phyloP scores from a whole-genome alignment of 2,797 vertebrate species.

The Erethizon dorsatum region DNA sequence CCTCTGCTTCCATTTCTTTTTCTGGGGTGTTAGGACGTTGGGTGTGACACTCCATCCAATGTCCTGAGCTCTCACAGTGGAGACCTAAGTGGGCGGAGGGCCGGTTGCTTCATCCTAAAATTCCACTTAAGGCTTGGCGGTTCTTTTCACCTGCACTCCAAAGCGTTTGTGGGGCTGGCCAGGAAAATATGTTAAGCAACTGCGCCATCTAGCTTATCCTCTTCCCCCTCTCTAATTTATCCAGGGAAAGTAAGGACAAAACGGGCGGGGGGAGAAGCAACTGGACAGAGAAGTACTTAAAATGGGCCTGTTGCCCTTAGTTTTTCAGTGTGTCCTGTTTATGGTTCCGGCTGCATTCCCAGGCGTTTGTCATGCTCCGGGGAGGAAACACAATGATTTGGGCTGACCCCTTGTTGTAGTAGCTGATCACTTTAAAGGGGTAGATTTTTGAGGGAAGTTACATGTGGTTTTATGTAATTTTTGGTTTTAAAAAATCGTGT shows the following conservation, averaged over 20 bases:
- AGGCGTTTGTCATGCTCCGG: background rate
- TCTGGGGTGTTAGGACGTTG: background rate
- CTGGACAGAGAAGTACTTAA: background rate
- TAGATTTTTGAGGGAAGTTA: background rate
- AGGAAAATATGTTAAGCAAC: constrained; percentile 47
- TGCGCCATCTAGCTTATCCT: constrained; percentile 78
- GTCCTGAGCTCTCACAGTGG: background rate
- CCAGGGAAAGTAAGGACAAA: background rate
- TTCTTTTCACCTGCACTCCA: constrained; percentile 21
- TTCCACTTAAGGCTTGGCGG: background rate
- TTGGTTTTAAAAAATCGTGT: background rate
- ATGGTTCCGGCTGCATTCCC: background rate
- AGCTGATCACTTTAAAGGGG: background rate
- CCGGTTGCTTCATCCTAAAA: background rate
- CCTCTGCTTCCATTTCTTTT: background rate
- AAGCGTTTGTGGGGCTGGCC: too few relatives aligned
- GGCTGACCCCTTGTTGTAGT: background rate
- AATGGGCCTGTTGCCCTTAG: background rate
- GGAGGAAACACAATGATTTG: background rate
- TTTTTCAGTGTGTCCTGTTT: background rate
- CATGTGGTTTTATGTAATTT: background rate
- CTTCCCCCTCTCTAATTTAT: background rate
- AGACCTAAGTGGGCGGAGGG: background rate
- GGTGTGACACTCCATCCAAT: background rate
- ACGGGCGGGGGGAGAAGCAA: background rate